Evolutionary conservation across 2,113 vertebrate genomes (phyloP), one percentile per base, ranked within the genome.

Genomic region (Hypocryptadius cinnamomeus): DNA sequence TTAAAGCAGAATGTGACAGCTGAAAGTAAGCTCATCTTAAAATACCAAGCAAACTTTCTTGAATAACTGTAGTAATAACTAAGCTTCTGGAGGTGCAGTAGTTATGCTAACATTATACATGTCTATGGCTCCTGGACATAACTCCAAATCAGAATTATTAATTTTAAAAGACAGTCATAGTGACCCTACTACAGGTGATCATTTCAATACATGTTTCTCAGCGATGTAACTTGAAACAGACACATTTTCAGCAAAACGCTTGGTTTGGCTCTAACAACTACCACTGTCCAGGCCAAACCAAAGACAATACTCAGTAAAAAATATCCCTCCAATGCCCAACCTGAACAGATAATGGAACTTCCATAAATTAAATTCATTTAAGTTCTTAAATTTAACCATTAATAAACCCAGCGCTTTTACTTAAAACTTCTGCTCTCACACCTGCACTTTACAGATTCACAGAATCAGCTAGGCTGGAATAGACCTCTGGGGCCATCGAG

Each of bases 331-430:
- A 40, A 15, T 5, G 2, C 15, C 15, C 6, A 13, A 10, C 4
- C 22, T 24, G 9, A 47, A 21, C 37, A 54, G 79, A 51, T 8
- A 63, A 50, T 33, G 10, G 4, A 6, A 24, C 25, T 35, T 53
- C 3, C 14, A 22, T 8, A 10, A 15, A 10, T 5, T 40, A 89
- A 48, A 61, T 22, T 47, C 0, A 57, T 3, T 8, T 3, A 31
- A 6, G 6, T 25, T 61, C 10, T 17, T 39, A 15, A 39, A 35
- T 10, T 25, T 8, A 23, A 53, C 13, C 37, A 31, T 3, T 15
- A 84, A 40, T 1, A 11, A n/a, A 72, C 57, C 0, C 0, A 13
- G 15, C 1, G 0, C 5, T 57, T 89, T 57, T 27, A 37, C 6
- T 33, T 30, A 18, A 20, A 13, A 10, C 7, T 31, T 42, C 28